Evolutionary conservation across 2,888 invertebrate genomes (phyloP), one percentile per base, ranked within the genome.

Genomic region (Cheilosia scutellata): DNA sequence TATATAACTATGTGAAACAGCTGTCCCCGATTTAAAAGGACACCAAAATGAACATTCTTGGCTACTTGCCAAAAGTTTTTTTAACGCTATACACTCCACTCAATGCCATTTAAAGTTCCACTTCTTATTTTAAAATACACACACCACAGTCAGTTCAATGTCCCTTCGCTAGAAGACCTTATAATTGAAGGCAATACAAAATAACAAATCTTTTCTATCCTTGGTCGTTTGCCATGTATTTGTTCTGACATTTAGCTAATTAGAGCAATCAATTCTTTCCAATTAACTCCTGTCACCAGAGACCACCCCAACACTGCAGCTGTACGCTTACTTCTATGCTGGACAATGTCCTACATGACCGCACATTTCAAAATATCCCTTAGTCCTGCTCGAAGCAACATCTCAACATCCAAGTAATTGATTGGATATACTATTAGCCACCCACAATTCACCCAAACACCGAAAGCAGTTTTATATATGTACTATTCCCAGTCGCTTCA

Each of bases 241-340:
- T 71, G 29, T 71, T 57, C 25, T 40, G 57, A 63, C 71, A 57
- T 71, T 65, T 63, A 49, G 57, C 72, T 79, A 79, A 79, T 79
- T 72, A 51, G 29, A 37, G 7, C 58, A 51, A 72, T 79, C 58
- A 51, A 72, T 79, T 65, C 58, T 47, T 49, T 16, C 33, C 63
- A 42, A 72, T 79, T 66, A 65, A 51, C 72, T 42, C 49, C 49
- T 72, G 65, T 65, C 79, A 65, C 33, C 57, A 31, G 11, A 9
- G 29, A 20, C 33, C 68, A 51, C 42, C 37, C 49, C 20, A 63
- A 33, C n/a, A n/a, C 47, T 42, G 25, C 33, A 55, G 37, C 37
- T 25, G 16, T 20, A 20, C 5, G 7, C 20, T 20, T 40, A 7
- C 4, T 11, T 51, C 16, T 16, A 27, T 33, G 2, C 27, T 7